Conservation (phyloP, 2,797 vertebrate genomes). For the Pangasius mekongensis region DNA sequence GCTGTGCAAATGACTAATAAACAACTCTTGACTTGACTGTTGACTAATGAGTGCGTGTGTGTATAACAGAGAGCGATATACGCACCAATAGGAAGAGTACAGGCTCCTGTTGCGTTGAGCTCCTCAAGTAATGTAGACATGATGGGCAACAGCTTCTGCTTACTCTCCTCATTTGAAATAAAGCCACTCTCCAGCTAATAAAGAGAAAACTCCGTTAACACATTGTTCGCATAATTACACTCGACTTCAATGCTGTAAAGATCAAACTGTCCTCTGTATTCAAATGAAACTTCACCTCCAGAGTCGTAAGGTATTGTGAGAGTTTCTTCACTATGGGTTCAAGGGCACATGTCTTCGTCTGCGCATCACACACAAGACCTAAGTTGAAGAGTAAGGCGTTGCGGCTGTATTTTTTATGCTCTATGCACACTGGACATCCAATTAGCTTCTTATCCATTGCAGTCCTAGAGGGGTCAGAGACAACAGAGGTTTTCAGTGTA, state of each 20-base stretch:
- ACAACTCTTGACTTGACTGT: no score
- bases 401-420: slow-evolving; percentile 96
- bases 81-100: slow-evolving; percentile 92
- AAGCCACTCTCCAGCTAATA: slow-evolving; percentile 94
- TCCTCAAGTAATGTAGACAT: slow-evolving; percentile 96
- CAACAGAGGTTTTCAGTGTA: slow-evolving; percentile 1
- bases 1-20: no score
- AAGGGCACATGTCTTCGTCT: slow-evolving; percentile 91
- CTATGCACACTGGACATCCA: slow-evolving; percentile 96
- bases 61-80: background rate
- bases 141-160: slow-evolving; percentile 94
- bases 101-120: slow-evolving; percentile 92
- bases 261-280: background rate
- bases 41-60: background rate
- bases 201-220: slow-evolving; percentile 29
- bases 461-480: slow-evolving; percentile 75
- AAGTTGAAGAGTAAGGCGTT: slow-evolving; percentile 97
- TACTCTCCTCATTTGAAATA: slow-evolving; percentile 95
- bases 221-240: background rate
- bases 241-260: background rate
- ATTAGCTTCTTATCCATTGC: slow-evolving; percentile 98
- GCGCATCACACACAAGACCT: slow-evolving; percentile 92
- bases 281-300: slow-evolving; percentile 80
- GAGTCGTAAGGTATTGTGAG: slow-evolving; percentile 94
- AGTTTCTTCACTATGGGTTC: slow-evolving; percentile 98